Evolutionary conservation across 2,113 vertebrate genomes (phyloP), one percentile per base, ranked within the genome.

Genomic region (Ciconia boyciana): DNA sequence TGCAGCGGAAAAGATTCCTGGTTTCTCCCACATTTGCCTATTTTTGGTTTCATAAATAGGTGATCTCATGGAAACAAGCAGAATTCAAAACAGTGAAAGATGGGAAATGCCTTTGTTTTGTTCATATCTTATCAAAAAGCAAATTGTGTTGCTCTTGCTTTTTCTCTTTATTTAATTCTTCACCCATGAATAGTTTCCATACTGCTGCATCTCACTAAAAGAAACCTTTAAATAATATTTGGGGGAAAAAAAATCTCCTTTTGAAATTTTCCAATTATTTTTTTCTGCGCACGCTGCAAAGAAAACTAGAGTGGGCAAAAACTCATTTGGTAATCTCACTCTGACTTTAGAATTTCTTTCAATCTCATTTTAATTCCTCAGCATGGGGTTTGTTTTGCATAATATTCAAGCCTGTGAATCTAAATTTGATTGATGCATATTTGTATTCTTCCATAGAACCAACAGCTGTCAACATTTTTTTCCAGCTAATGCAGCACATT

Each of bases 381-480:
- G 36, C 22, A 62, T 29, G 9, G 24, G 9, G 8, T 31, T 76
- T 70, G 32, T 83, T 91, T 89, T 89, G 39, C 41, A 49, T 69
- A 34, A 32, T 43, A 88, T 58, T 92, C 61, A 77, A 85, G 69
- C 12, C 32, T 85, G 48, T 58, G 68, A 83, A 85, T 91, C 75
- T 95, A 78, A 89, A 93, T 94, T 87, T 86, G 66, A 93, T 65
- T 0, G 0, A 83, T 79, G 52, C 16, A 34, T 89, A 65, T 86
- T 94, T 76, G 80, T 90, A 84, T 91, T 89, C 76, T 93, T 80
- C 28, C 51, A 57, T 2, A 78, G 52, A 79, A 80, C 24, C 22
- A 91, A 89, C 48, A 85, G 57, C 65, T 95, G 52, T 49, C 89
- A 96, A 91, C 36, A 52, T 31, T 49, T 89, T 87, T 74, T 93